Evolutionary conservation across 2,113 vertebrate genomes (phyloP).

Genomic region (Rutilus rutilus): DNA sequence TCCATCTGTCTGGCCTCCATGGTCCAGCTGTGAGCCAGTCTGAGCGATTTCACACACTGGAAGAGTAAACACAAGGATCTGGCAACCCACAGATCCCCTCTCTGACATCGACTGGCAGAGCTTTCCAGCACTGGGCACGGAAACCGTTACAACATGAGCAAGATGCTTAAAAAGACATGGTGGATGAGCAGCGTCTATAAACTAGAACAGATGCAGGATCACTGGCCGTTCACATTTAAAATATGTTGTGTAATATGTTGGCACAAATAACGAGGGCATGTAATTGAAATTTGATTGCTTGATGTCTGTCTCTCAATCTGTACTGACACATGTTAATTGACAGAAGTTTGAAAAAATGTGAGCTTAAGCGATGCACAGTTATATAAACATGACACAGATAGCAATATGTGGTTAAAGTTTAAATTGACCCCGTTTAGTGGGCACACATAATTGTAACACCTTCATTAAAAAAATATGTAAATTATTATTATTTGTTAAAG

Average conservation of each 20-base stretch:
- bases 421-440: neutral
- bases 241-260: neutral
- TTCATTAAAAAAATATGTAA: neutral
- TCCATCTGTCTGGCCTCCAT: conserved; percentile 29
- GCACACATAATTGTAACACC: neutral
- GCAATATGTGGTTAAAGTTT: neutral
- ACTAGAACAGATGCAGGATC: conserved; percentile 27
- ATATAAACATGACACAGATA: conserved; percentile 1
- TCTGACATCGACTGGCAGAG: conserved; percentile 10
- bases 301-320: conserved; percentile 30
- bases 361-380: too few species aligned
- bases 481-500: neutral
- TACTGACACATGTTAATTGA: conserved; percentile 14
- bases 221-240: neutral
- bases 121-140: conserved; percentile 15
- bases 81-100: conserved; percentile 11
- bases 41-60: conserved; percentile 9
- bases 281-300: conserved; percentile 39
- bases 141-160: neutral
- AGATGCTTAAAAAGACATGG: conserved; percentile 22
- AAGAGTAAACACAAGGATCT: conserved; percentile 34
- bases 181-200: conserved; percentile 30
- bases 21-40: conserved; percentile 36
- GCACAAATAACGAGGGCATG: conserved; percentile 3
- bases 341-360: conserved; percentile 9